Evolutionary conservation across 2,113 vertebrate genomes (phyloP).

Genomic region (Hemibagrus wyckioides): DNA sequence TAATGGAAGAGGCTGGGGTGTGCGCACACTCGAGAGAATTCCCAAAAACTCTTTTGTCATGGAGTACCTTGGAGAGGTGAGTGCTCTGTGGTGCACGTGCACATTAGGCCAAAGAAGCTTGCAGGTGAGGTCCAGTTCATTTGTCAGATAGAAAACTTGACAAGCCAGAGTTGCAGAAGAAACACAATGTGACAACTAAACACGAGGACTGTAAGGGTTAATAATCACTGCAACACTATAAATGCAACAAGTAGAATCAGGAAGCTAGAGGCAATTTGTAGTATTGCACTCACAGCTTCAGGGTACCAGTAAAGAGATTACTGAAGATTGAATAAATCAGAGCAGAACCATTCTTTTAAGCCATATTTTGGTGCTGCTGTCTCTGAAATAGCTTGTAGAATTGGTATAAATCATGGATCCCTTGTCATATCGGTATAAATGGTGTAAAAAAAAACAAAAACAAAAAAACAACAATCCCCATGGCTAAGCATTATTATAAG

Average conservation of each 20-base stretch:
- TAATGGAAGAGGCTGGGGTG: constrained; percentile 89
- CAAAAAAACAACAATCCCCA: neutral
- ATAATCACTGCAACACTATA: neutral
- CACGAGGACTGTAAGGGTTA: neutral
- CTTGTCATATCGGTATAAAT: neutral
- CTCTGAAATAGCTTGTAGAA: neutral
- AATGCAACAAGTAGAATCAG: neutral
- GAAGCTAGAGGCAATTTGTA: neutral
- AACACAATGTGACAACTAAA: neutral
- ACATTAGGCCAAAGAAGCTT: neutral
- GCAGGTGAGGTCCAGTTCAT: neutral
- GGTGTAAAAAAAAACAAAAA: no score
- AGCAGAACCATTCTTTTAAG: neutral
- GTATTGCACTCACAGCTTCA: neutral
- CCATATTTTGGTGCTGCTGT: neutral
- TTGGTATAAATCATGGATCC: neutral
- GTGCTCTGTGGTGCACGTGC: constrained; percentile 7
- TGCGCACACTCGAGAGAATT: constrained; percentile 85
- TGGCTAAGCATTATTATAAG: neutral
- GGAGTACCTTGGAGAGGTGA: constrained; percentile 95
- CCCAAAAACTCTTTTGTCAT: constrained; percentile 90
- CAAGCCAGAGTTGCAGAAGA: neutral
- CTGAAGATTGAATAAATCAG: neutral
- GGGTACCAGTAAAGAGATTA: neutral
- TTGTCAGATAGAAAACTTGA: neutral